These are phyloP conservation scores for Vimba vimba DNA, from an alignment of 2,113 vertebrate genomes.

Conservation along the genomic window DNA sequence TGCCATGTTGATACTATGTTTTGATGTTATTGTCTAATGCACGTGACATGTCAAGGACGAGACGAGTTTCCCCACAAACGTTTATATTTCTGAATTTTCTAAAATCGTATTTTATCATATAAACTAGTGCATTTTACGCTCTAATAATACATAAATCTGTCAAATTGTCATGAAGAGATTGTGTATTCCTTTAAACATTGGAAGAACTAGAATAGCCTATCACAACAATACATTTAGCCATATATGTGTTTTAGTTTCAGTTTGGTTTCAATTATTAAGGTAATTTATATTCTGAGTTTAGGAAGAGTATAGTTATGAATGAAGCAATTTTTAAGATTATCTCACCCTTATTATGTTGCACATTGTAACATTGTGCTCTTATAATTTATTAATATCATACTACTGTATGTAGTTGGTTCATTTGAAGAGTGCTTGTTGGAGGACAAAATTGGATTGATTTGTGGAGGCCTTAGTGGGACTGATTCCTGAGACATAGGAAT, in stretches of 20 bases:
- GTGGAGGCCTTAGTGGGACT: no score
- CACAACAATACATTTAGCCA: not conserved
- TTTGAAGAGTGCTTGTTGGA: no score
- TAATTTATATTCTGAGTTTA: not conserved
- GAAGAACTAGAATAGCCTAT: not conserved
- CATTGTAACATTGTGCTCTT: not conserved
- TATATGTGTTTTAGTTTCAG: not conserved
- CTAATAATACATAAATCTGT: not conserved
- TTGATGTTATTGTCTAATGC: not conserved
- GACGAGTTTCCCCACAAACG: not conserved
- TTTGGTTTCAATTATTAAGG: not conserved
- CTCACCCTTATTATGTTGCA: not conserved
- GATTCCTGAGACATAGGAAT: no score
- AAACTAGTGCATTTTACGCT: not conserved
- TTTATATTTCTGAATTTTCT: not conserved
- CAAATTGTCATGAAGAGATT: not conserved
- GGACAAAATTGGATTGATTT: not conserved
- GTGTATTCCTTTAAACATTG: not conserved
- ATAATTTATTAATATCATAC: not conserved
- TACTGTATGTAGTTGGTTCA: no score
- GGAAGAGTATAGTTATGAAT: not conserved
- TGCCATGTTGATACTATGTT: not conserved
- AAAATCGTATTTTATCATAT: not conserved
- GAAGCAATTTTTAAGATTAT: not conserved
- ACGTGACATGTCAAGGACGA: conserved; percentile 10